Evolutionary conservation across 1,140 invertebrate species (phyloP).

Genomic region (Adoxophyes honmai): DNA sequence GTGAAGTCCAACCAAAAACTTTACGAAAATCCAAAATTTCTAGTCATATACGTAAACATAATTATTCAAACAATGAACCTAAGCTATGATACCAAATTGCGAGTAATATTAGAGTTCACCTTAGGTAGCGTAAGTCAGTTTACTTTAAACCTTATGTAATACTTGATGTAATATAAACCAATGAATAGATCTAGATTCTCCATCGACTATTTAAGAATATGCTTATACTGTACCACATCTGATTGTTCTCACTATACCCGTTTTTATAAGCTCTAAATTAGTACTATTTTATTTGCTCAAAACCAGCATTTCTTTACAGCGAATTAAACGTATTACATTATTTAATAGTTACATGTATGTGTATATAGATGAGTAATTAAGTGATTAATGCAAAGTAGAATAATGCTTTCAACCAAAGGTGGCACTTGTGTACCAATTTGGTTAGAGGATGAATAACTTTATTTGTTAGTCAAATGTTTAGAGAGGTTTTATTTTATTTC

Average conservation of each 20-base stretch:
- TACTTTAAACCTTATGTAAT: no score
- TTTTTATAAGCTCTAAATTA: background rate
- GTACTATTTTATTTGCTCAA: conserved; percentile 65
- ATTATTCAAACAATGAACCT: conserved; percentile 42
- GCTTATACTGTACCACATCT: no score
- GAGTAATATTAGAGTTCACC: conserved; percentile 26
- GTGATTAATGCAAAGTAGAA: background rate
- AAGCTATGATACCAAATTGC: conserved; percentile 58
- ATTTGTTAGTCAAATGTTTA: conserved; percentile 10
- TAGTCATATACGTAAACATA: conserved; percentile 63
- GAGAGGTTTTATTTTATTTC: conserved; percentile 30
- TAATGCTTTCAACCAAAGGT: conserved; percentile 41
- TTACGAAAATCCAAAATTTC: conserved; percentile 68
- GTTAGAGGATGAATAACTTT: conserved; percentile 5
- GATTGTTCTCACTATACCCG: background rate
- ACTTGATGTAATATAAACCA: conserved; percentile 54
- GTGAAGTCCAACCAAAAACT: conserved; percentile 46
- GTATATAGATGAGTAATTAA: background rate
- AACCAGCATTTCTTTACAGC: conserved; percentile 68
- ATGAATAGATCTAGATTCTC: conserved; percentile 46
- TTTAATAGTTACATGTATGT: background rate
- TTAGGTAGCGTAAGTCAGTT: conserved; percentile 23
- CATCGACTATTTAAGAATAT: conserved; percentile 8
- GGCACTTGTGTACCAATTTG: conserved; percentile 46
- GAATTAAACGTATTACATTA: conserved; percentile 6